These are phyloP conservation scores for Syngnathus typhle DNA, from an alignment of 2,113 vertebrate species.

Conservation along the genomic window DNA sequence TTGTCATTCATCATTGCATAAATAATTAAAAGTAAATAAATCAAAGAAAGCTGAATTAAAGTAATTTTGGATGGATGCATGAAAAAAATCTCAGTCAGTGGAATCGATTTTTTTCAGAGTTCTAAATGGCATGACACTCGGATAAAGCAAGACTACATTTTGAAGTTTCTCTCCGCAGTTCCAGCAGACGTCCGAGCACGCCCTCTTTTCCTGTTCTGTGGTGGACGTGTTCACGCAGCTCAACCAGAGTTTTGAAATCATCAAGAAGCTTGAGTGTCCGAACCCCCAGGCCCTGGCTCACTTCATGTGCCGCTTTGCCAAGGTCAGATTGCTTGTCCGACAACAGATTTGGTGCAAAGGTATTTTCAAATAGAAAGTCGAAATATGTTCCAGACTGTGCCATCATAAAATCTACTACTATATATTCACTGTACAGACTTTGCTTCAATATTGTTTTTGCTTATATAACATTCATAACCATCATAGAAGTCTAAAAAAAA, in stretches of 20 bases:
- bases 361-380: not conserved
- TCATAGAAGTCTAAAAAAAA: too few species aligned
- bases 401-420: not conserved
- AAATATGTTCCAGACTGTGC: not conserved
- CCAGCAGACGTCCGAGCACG: constrained; percentile 95
- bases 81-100: too few species aligned
- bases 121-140: not conserved
- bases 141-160: not conserved
- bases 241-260: constrained; percentile 98
- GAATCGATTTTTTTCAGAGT: not conserved
- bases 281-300: constrained; percentile 95
- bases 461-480: too few species aligned
- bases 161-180: constrained; percentile 70
- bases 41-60: too few species aligned
- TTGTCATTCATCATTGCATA: not conserved
- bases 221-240: constrained; percentile 98
- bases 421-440: not conserved
- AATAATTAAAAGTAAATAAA: too few species aligned
- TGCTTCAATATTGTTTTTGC: too few species aligned
- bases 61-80: too few species aligned
- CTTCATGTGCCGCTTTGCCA: constrained; percentile 96
- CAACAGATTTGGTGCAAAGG: not conserved
- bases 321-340: constrained; percentile 69
- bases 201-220: constrained; percentile 96
- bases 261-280: constrained; percentile 96